These are phyloP conservation scores for Stichodactyla helianthus DNA, from an alignment of 64 coral and sea anemone species.

Conservation along the genomic window DNA sequence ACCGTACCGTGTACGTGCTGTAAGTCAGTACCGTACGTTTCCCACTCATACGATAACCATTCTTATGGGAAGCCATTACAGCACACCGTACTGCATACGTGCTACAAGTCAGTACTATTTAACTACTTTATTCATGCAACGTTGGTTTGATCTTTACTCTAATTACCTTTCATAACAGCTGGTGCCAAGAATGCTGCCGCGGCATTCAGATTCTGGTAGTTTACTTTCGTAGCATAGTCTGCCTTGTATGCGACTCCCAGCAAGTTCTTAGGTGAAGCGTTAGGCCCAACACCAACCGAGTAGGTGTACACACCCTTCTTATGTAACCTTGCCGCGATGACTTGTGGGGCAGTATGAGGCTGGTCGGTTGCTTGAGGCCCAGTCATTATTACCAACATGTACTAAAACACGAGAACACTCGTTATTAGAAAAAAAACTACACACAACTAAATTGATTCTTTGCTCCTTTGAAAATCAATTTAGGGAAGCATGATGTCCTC, in stretches of 20 bases:
- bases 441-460: too few relatives aligned
- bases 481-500: too few relatives aligned
- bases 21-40: too few relatives aligned
- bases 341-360: not conserved
- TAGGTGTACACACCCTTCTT: slow-evolving; percentile 32
- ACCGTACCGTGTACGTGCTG: too few relatives aligned
- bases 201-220: not conserved
- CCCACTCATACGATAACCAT: too few relatives aligned
- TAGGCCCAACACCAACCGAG: slow-evolving; percentile 44
- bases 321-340: slow-evolving; percentile 6
- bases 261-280: slow-evolving; percentile 7
- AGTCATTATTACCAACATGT: slow-evolving; percentile 36
- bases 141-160: not conserved
- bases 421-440: too few relatives aligned
- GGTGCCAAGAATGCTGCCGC: slow-evolving; percentile 10
- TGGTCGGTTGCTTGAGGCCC: slow-evolving; percentile 35
- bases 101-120: too few relatives aligned
- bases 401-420: not conserved
- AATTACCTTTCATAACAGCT: slow-evolving; percentile 15
- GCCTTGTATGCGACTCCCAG: slow-evolving; percentile 10
- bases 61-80: too few relatives aligned
- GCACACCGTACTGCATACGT: too few relatives aligned
- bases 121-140: too few relatives aligned
- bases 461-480: too few relatives aligned
- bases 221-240: slow-evolving; percentile 20